These are phyloP conservation scores for Achlya flavicornis DNA, from an alignment of 2,888 invertebrate species.

Conservation along the genomic window DNA sequence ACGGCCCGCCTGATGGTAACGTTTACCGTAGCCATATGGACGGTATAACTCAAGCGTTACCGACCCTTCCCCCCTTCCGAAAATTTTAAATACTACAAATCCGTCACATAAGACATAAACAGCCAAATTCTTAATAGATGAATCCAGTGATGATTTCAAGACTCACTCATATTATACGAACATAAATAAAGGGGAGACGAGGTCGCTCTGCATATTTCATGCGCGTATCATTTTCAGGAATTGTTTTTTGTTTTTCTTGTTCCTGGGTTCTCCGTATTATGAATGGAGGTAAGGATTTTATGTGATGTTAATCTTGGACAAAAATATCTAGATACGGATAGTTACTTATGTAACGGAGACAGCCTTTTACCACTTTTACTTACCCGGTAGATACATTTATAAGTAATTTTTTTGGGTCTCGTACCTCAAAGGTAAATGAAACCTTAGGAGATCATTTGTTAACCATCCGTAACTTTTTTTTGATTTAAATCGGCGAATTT, in stretches of 20 bases:
- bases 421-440: no score
- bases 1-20: no score
- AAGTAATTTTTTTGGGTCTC: no score
- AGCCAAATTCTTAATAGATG: neutral
- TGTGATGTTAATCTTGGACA: neutral
- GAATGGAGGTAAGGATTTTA: constrained; percentile 3
- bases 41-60: no score
- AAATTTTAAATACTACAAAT: no score
- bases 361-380: neutral
- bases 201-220: constrained; percentile 12
- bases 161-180: neutral
- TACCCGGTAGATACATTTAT: no score
- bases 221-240: constrained; percentile 9
- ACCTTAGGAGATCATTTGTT: no score
- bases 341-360: constrained; percentile 12
- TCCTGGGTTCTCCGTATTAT: neutral
- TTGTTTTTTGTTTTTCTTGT: constrained; percentile 5
- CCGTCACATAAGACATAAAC: neutral
- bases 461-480: no score
- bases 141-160: neutral
- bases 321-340: neutral
- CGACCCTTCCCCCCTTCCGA: no score
- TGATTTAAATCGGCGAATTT: no score
- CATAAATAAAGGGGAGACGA: constrained; percentile 1
- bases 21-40: no score